Base-by-base conservation (phyloP, 2,888 invertebrate species). In the Orthonychiurus folsomi region DNA sequence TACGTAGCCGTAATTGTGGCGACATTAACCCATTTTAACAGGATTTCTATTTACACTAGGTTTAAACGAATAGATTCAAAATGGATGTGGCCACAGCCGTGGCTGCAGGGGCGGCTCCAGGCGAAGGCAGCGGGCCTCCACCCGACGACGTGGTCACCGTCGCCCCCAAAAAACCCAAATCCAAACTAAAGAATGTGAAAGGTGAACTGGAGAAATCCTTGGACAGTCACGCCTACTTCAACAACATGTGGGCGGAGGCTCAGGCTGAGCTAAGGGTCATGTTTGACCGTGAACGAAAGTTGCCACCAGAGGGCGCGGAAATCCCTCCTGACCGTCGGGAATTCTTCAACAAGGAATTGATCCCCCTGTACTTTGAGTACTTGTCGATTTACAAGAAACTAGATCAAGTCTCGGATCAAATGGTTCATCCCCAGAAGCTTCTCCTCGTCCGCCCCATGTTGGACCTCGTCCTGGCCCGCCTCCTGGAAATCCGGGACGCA, bases 401-500 rank as follows among this genome's bases (percentile, higher is more conserved):
- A 37, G 87, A 90, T 73, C 80, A 84, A 62, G 88, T 90, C 65
- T 90, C 93, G 73, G 94, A 95, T 74, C 93, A 93, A 79, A 82
- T 93, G 73, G 80, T 93, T 50, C 95, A 95, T 76, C 94, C 95
- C 1, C 95, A 96, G 76, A 95, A 95, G 76, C 81, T 93, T 28
- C 76, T 86, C 57, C 80, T 94, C n/a, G 82, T 94, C 1, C 82
- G 83, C 66, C 82, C 85, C 67, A 75, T 89, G 1, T 75, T 93
- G 1, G 89, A 92, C 74, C 83, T 86, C 0, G 84, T 85, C 52
- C 80, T 93, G 61, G 93, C 93, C 1, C 82, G 94, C 65, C 80
- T 93, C 52, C 79, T 94, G 28, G 95, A 96, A 77, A 78, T 95
- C 5, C 93, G 93, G 75, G 82, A 87, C 73, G 93, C 94, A 75